These are phyloP conservation scores for Erythrocercus mccallii DNA, from an alignment of 2,113 vertebrate species.

Conservation along the genomic window DNA sequence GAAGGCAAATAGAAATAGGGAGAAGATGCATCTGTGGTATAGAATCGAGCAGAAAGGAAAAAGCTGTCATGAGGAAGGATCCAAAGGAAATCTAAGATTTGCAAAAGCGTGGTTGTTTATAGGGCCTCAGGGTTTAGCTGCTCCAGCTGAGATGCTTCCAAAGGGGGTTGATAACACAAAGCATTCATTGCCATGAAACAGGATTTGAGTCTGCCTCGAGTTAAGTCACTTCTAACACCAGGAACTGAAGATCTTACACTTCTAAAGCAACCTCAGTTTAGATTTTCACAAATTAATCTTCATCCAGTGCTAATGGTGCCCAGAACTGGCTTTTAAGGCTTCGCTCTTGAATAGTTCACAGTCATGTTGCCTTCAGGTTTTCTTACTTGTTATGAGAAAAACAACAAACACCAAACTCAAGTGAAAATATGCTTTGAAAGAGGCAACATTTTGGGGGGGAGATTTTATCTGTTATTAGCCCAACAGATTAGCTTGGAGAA, in stretches of 20 bases:
- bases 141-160: constrained; percentile 28
- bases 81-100: constrained; percentile 29
- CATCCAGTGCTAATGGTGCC: not conserved
- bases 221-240: not conserved
- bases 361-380: not conserved
- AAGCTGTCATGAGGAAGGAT: not conserved
- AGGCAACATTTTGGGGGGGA: not conserved
- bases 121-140: constrained; percentile 23
- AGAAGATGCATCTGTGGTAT: not conserved
- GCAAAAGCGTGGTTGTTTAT: constrained; percentile 15
- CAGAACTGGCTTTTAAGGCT: not conserved
- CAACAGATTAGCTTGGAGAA: not conserved
- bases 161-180: not conserved
- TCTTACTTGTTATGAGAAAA: not conserved
- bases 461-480: not conserved
- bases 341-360: not conserved
- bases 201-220: not conserved
- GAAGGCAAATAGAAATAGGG: not conserved
- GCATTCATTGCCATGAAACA: constrained; percentile 9
- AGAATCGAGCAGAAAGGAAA: not conserved
- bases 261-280: not conserved
- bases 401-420: not conserved
- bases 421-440: not conserved
- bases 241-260: not conserved
- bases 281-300: not conserved